Evolutionary conservation across 2,797 vertebrate species (phyloP), one percentile per base, ranked within the genome.

Genomic region (Brachyrhaphis roseni): DNA sequence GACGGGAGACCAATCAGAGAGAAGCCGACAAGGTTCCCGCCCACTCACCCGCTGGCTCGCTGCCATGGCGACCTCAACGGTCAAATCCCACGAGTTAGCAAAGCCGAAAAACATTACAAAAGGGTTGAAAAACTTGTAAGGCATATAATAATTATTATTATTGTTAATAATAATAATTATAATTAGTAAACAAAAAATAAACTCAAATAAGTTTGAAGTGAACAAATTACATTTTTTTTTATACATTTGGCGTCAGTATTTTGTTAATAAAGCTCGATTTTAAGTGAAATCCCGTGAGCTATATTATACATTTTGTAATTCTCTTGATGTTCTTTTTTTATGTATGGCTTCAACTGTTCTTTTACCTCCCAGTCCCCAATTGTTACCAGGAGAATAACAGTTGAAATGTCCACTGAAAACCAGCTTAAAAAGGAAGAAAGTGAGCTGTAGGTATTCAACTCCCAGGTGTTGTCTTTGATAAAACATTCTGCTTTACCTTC

Each of bases 1-100:
- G 16, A 2, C 1, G 26, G 3, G 31, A 1, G 72, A 76, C 92
- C 90, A 95, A 95, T 94, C 90, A 89, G 74, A 80, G 72, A 0
- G 34, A 86, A 79, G 90, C 85, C 84, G 86, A 74, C 41, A 45
- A 62, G 88, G 3, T 75, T 26, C 59, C 90, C 87, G 88, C 92
- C 94, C 89, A 84, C 82, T 66, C 47, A 4, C 62, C 34, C 8
- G 18, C 23, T 79, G 79, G 62, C 70, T 26, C 41, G 28, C 15
- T 64, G 31, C 83, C 83, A 82, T 85, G 78, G 76, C 83, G 78
- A 74, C 82, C 68, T 8, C 5, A 71, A 71, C 23, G 39, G 68
- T 13, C 39, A 71, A n/a, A 71, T 26, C 0, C 23, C 1, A 3
- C 2, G 1, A 2, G 11, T 71, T 15, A n/a, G 12, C 26, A 45